A percentile compares a stretch with the other conserved stretches of the same genome.
Evolutionary conservation across 2,113 vertebrate genomes (phyloP).

Genomic region (Salvelinus alpinus): DNA sequence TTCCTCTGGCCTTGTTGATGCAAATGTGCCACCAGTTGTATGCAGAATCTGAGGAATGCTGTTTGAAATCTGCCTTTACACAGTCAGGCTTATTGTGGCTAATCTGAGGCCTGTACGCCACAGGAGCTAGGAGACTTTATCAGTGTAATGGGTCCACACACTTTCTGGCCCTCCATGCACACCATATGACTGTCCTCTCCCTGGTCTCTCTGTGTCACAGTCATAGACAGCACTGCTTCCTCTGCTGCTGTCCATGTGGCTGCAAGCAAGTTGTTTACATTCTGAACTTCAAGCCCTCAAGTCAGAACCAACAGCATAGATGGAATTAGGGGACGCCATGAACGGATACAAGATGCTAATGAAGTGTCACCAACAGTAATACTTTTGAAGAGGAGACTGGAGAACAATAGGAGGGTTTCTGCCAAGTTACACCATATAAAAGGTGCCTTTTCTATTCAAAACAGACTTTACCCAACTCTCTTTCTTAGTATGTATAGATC

Average conservation of each 20-base stretch:
- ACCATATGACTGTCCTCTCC: constrained; percentile 32
- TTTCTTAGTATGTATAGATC: background rate
- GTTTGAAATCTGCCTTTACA: constrained; percentile 59
- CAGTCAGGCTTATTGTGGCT: constrained; percentile 47
- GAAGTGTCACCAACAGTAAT: background rate
- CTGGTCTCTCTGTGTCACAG: background rate
- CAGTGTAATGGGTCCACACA: constrained; percentile 26
- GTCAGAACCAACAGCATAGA: background rate
- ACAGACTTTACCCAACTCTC: background rate
- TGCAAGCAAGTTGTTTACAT: background rate
- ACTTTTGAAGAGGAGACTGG: background rate
- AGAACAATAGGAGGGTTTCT: background rate
- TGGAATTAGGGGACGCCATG: background rate
- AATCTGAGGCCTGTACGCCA: background rate
- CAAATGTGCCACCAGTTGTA: constrained; percentile 68
- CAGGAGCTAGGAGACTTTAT: constrained; percentile 27
- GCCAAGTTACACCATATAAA: background rate
- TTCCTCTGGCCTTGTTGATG: constrained; percentile 58
- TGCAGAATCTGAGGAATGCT: constrained; percentile 74
- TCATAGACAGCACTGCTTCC: background rate
- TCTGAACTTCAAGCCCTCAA: background rate
- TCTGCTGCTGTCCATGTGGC: too few species aligned
- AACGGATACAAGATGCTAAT: background rate
- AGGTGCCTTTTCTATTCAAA: background rate
- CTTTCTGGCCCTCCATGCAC: background rate